Evolutionary conservation across 2,888 invertebrate species (phyloP), one percentile per base, ranked within the genome.

Genomic region (Fragum sueziense): DNA sequence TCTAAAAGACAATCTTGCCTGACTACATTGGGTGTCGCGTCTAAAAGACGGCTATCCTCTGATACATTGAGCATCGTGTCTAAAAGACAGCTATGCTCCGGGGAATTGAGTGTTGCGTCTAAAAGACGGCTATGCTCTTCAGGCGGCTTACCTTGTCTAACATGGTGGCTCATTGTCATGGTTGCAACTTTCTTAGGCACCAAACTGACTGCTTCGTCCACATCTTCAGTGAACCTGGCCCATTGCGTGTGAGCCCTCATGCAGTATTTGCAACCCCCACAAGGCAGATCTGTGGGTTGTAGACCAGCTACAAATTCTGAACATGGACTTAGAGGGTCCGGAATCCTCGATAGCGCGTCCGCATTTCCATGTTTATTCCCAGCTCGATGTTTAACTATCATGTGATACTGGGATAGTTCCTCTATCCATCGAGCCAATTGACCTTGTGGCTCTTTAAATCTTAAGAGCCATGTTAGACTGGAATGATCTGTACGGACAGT

Each of bases 401-500:
- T 76, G 25, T 80, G 47, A 68, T 77, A 86, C 54, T 85, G 80
- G 0, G 70, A 65, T 7, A 86, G 41, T 41, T 83, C 83, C 34
- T 83, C 85, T 22, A 83, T 59, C 86, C 85, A 84, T 20, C 81
- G 34, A 1, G 84, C 82, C 11, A 85, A 34, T 29, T 83, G 80
- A 0, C 83, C 80, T 14, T 78, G 37, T 22, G 72, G 75, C 62
- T 62, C 33, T 33, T 73, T 65, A 29, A 72, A 57, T 11, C 41
- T 29, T n/a, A 67, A 3, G 20, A 77, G 41, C 59, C 68, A 72
- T 22, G 68, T 70, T 27, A 84, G 47, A 52, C 82, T 84, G 9
- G 57, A 76, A 72, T 86, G 85, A 54, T 82, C 84, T 1, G 84
- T 85, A 20, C 79, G 27, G 14, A 85, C 75, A 14, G 52, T 57